Base-by-base conservation (phyloP, 2,797 vertebrate genomes). In the Esox masquinongy region DNA sequence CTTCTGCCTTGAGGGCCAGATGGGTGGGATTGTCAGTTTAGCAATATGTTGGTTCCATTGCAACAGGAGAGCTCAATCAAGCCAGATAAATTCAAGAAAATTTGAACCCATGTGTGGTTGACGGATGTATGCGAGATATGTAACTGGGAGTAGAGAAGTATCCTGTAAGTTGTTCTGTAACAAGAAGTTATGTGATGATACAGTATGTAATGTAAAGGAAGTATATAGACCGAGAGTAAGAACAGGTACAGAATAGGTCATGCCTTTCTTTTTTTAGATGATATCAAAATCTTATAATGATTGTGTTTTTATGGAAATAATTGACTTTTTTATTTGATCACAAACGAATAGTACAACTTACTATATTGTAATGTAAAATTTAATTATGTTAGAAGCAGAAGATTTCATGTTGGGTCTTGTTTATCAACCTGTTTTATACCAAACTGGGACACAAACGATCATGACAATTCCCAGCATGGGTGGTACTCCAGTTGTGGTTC, bases 141-240 rank as follows among this genome's bases (percentile, higher is more conserved):
- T 56, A 56, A 61, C 22, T 61, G n/a, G 22, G 24, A 61, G 56
- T 24, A 71, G 14, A 71, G 43, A 71, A 26, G 50, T 61, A 61
- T 61, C 56, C 56, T 61, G 24, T 70, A 71, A 31, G 22, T 71
- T 51, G 26, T 22, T 31, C 26, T 17, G 26, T 31, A 53, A 72
- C 77, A 70, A 78, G 73, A 61, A 61, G 24, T 14, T 4, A 47
- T 47, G 11, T 47, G 43, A 47, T 81, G 82, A 77, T 82, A 69
- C 81, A 85, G 78, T 81, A 79, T 72, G 69, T 79, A 72, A 81
- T 77, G 79, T 80, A 78, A 70, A 81, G 50, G 51, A 81, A 77
- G 83, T 87, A 82, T 82, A 79, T 73, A 87, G 79, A 83, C 84
- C 85, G 79, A 84, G 82, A 79, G 82, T 81, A 15, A 66, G 14